Evolutionary conservation across 2,888 invertebrate genomes (phyloP).

Genomic region (Melieria omissa): DNA sequence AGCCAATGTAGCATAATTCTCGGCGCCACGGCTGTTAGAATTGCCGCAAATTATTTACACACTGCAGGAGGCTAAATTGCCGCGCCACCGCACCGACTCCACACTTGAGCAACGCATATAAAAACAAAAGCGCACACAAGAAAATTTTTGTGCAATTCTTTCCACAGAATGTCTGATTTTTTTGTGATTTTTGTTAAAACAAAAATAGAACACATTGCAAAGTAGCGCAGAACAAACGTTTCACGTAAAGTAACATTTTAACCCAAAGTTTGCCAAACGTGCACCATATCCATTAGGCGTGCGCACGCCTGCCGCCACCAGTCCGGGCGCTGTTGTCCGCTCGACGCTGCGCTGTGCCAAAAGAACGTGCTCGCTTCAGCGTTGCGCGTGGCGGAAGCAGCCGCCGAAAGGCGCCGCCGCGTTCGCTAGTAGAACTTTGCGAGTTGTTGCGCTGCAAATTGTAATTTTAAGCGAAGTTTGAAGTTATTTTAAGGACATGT

Average conservation of each 20-base stretch:
- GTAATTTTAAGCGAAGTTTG: constrained; percentile 1
- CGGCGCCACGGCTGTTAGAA: constrained; percentile 3
- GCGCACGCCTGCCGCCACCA: background rate
- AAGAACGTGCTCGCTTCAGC: constrained; percentile 1
- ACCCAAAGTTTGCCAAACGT: constrained; percentile 38
- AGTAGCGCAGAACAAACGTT: background rate
- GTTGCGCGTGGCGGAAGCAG: background rate
- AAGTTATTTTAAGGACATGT: background rate
- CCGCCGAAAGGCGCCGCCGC: background rate
- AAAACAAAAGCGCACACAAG: background rate
- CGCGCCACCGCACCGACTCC: background rate
- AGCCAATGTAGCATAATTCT: constrained; percentile 4
- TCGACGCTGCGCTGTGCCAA: background rate
- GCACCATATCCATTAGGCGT: constrained; percentile 31
- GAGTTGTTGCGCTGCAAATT: background rate
- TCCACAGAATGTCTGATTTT: no score
- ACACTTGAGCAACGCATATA: background rate
- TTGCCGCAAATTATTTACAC: constrained; percentile 19
- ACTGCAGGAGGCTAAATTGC: constrained; percentile 4
- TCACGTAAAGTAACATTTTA: constrained; percentile 18
- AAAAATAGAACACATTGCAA: no score
- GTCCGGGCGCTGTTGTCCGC: background rate
- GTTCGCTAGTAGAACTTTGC: background rate
- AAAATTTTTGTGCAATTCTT: no score
- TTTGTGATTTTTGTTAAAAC: no score